These are phyloP conservation scores for Cromileptes altivelis DNA, from an alignment of 2,113 vertebrate species.

Conservation along the genomic window DNA sequence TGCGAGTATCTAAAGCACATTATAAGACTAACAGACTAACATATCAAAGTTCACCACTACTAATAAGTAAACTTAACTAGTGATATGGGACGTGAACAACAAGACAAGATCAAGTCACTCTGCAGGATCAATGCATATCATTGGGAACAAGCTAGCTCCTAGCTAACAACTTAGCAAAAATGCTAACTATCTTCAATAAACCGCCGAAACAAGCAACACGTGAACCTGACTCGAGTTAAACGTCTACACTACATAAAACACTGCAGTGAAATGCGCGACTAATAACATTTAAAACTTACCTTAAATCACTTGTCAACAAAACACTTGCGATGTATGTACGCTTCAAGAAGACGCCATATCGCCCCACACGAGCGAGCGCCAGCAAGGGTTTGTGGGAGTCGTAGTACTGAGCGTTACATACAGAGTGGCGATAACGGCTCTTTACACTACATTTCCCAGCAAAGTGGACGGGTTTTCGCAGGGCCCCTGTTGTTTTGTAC, in stretches of 20 bases:
- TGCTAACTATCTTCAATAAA: neutral
- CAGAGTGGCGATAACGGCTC: accelerated
- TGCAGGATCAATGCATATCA: conserved; percentile 19
- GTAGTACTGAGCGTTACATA: conserved; percentile 53
- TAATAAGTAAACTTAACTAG: accelerated
- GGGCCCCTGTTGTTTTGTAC: conserved; percentile 53
- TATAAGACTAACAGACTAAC: too few species aligned
- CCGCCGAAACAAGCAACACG: neutral
- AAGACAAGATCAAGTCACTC: neutral
- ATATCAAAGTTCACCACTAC: neutral
- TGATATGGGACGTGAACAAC: too few species aligned
- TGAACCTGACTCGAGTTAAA: accelerated
- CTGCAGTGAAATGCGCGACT: accelerated
- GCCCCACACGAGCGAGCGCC: conserved; percentile 7
- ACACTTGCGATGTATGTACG: conserved; percentile 64
- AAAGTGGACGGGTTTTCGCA: accelerated
- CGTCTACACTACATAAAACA: accelerated
- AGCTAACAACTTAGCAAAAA: conserved; percentile 49
- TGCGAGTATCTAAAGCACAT: neutral
- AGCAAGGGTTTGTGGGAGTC: conserved; percentile 65
- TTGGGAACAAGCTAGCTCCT: conserved; percentile 25
- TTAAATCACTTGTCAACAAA: conserved; percentile 63
- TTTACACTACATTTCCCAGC: conserved; percentile 67
- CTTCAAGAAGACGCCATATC: conserved; percentile 80
- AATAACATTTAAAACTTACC: conserved; percentile 34